Conservation (phyloP, 2,113 vertebrate genomes). For the Psophia crepitans region DNA sequence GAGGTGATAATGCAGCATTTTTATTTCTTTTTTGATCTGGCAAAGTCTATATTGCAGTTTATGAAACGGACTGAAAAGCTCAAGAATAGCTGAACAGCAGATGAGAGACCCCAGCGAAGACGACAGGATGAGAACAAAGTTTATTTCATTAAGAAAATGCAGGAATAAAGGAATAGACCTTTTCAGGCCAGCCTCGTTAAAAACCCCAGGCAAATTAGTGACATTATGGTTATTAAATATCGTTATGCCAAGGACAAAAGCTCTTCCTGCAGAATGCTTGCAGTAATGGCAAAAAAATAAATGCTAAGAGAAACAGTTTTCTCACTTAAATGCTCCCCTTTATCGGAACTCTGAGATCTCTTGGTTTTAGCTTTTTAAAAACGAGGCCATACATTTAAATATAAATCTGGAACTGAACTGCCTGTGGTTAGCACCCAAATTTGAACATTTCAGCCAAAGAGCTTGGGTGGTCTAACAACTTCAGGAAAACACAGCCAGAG, state of each 20-base stretch:
- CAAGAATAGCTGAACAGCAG: background rate
- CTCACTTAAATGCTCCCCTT: background rate
- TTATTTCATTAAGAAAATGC: background rate
- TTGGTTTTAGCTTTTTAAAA: background rate
- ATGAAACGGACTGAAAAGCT: background rate
- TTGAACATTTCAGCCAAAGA: background rate
- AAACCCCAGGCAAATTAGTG: background rate
- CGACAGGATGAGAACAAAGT: background rate
- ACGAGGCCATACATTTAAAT: background rate
- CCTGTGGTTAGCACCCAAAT: background rate
- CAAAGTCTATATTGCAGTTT: background rate
- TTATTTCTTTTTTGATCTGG: background rate
- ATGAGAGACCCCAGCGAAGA: background rate
- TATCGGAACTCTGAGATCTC: background rate
- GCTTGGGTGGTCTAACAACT: background rate
- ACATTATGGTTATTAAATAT: constrained; percentile 20
- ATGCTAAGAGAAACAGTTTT: background rate
- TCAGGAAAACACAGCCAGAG: background rate
- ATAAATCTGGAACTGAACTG: background rate
- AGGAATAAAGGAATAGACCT: background rate
- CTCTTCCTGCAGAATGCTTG: background rate
- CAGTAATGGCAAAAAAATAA: background rate
- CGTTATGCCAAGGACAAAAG: background rate
- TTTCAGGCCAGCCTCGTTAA: background rate
- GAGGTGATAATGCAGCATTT: background rate